These are phyloP conservation scores for Eupsilia transversa DNA, from an alignment of 2,888 invertebrate species.

Conservation along the genomic window DNA sequence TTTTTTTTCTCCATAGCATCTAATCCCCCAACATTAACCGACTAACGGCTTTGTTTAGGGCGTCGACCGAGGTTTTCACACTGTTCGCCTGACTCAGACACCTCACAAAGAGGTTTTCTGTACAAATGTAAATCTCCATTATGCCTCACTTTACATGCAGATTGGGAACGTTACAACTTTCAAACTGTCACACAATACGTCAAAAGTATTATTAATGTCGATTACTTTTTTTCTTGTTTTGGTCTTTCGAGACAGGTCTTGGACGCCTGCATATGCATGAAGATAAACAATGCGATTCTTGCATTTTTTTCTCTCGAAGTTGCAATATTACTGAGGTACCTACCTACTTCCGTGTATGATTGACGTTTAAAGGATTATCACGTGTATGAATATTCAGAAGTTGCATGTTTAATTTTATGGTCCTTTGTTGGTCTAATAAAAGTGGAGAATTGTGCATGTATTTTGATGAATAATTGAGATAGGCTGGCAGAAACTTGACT, in stretches of 20 bases:
- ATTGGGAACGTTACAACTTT: constrained; percentile 78
- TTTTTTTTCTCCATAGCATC: constrained; percentile 56
- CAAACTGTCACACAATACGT: constrained; percentile 64
- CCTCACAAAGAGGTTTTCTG: constrained; percentile 82
- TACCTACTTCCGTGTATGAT: constrained; percentile 51
- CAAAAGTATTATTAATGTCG: constrained; percentile 67
- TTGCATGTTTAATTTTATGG: constrained; percentile 5
- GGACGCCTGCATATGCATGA: constrained; percentile 41
- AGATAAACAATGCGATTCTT: constrained; percentile 47
- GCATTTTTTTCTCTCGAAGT: constrained; percentile 34
- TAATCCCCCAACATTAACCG: constrained; percentile 70
- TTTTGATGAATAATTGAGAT: not conserved
- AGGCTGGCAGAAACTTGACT: not conserved
- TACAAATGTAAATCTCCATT: constrained; percentile 88
- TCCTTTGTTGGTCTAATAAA: constrained; percentile 17
- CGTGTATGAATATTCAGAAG: constrained; percentile 38
- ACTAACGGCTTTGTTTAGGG: constrained; percentile 76
- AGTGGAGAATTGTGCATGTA: not conserved
- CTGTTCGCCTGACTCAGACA: constrained; percentile 79
- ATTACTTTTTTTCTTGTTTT: constrained; percentile 68
- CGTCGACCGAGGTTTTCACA: constrained; percentile 85
- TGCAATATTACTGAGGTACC: constrained; percentile 40
- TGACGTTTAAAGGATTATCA: constrained; percentile 40
- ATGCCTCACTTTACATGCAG: constrained; percentile 85
- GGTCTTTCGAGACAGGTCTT: constrained; percentile 48